These are phyloP conservation scores for Polyommatus iphigenia DNA, from an alignment of 2,888 invertebrate species.

Conservation along the genomic window DNA sequence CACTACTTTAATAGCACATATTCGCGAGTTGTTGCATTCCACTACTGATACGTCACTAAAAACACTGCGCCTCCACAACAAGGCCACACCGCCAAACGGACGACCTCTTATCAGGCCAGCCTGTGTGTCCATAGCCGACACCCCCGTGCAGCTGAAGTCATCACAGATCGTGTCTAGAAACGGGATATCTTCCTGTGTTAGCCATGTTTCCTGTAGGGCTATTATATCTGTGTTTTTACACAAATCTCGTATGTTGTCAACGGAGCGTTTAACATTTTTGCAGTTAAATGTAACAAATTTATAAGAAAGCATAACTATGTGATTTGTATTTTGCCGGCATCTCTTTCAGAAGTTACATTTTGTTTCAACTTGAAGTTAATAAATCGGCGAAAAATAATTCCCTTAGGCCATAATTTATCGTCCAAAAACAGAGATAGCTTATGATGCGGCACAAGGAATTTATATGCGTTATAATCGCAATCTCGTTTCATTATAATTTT, in stretches of 20 bases:
- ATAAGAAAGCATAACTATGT: neutral
- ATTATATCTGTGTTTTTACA: conserved; percentile 33
- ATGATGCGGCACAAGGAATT: conserved; percentile 36
- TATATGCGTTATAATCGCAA: conserved; percentile 37
- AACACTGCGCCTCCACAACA: conserved; percentile 35
- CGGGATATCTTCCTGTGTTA: conserved; percentile 33
- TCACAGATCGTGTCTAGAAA: conserved; percentile 27
- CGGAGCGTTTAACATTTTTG: conserved; percentile 34
- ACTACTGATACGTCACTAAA: conserved; percentile 33
- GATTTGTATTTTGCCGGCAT: neutral
- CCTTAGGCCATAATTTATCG: conserved; percentile 3
- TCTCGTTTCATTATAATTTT: conserved; percentile 31
- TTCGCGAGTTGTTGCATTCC: conserved; percentile 32
- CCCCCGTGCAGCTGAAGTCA: conserved; percentile 29
- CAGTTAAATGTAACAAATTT: conserved; percentile 37
- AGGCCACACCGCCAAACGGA: conserved; percentile 36
- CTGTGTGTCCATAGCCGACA: conserved; percentile 34
- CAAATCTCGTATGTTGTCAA: conserved; percentile 32
- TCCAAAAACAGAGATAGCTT: conserved; percentile 31
- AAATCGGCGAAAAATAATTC: conserved; percentile 4
- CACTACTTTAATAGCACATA: conserved; percentile 28
- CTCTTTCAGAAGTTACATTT: neutral
- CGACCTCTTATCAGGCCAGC: conserved; percentile 31
- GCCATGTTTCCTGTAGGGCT: conserved; percentile 36
- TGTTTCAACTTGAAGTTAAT: conserved; percentile 6